Base-by-base conservation (phyloP, 2,797 vertebrate genomes). In the Graptemys geographica region DNA sequence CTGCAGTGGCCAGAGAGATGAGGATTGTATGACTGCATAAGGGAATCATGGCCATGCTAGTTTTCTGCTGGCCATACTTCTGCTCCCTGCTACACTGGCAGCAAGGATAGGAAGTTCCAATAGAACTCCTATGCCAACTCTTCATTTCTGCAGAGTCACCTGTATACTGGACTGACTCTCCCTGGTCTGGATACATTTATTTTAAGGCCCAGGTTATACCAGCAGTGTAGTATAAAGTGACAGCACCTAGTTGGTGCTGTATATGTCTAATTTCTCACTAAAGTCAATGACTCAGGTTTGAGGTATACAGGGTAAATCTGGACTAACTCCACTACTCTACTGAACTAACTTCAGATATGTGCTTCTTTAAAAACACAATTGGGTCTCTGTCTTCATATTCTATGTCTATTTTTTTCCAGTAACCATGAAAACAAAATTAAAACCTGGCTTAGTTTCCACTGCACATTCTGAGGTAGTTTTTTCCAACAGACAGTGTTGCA, bases 361-460 rank as follows among this genome's bases (percentile, higher is more conserved):
- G 44, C 72, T 6, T 47, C 52, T 25, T 65, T 84, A 84, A 80
- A 5, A 1, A 53, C 53, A 16, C 23, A 79, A 23, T 11, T 5
- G 4, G 90, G 21, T 37, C 87, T 10, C 3, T 44, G 41, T 11
- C 5, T 86, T 90, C 89, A n/a, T 12, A n/a, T n/a, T n/a, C 33
- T 9, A 37, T 37, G 49, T 79, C 89, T 90, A 25, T 88, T 21
- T 49, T 93, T 79, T 65, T 44, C 4, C 69, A 65, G 62, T n/a
- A 65, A 37, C 44, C 56, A 93, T 83, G 11, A 78, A 65, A 86
- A 8, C 15, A 81, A 87, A 95, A 89, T 78, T 78, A 74, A 55
- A 74, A 59, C 2, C 10, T 4, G 41, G 84, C 28, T 31, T 47
- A 59, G 25, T 86, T 94, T 88, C 44, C 2, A 28, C 74, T 13